A percentile compares a stretch with the other conserved stretches of the same genome.
These are phyloP conservation scores for Macroglossus sobrinus DNA, from an alignment of 2,113 vertebrate genomes.

Conservation along the genomic window DNA sequence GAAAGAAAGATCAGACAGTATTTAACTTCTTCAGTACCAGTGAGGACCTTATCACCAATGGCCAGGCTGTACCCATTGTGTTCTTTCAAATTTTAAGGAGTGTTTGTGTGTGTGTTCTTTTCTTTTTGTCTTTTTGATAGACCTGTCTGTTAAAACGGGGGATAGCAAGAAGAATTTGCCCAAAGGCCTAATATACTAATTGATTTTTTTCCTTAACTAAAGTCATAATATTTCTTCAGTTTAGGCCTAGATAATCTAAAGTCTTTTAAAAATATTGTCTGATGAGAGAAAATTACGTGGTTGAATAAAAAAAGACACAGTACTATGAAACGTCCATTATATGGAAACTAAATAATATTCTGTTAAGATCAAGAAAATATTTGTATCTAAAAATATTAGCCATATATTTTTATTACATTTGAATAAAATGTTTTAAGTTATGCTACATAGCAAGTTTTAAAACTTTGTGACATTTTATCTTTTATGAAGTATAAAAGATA, in stretches of 20 bases:
- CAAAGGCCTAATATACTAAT: neutral
- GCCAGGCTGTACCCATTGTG: neutral
- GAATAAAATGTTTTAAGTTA: neutral
- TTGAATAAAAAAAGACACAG: neutral
- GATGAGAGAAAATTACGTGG: neutral
- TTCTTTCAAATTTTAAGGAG: neutral
- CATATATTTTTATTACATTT: neutral
- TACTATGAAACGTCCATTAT: neutral
- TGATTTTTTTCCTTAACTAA: neutral
- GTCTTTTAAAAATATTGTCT: neutral
- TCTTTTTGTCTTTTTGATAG: neutral
- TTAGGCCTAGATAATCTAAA: neutral
- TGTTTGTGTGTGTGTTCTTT: neutral
- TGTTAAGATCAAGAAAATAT: neutral
- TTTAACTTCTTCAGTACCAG: constrained; percentile 72
- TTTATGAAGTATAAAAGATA: neutral
- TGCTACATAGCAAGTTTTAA: neutral
- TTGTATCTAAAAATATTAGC: neutral
- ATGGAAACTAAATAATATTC: neutral
- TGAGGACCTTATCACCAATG: neutral
- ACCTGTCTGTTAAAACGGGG: neutral
- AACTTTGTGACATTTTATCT: neutral
- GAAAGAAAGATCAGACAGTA: constrained; percentile 11
- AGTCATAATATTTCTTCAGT: neutral
- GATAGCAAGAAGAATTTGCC: neutral